These are phyloP conservation scores for Mesorhabditis spiculigera DNA, from an alignment of 2,888 invertebrate genomes.

Conservation along the genomic window DNA sequence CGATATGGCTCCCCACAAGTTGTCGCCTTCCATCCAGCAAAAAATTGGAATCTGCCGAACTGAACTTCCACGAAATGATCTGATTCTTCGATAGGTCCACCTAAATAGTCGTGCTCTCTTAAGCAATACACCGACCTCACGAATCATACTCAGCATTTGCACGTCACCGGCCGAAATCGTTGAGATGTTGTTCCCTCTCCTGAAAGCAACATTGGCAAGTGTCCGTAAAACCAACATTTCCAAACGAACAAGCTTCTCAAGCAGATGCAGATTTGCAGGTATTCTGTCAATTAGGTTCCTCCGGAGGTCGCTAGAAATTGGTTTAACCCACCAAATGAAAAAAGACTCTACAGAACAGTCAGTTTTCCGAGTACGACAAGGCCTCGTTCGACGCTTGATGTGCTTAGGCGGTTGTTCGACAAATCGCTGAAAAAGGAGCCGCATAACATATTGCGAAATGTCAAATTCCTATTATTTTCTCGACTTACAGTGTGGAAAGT, in stretches of 20 bases:
- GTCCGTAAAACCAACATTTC: neutral
- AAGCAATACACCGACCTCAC: neutral
- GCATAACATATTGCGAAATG: too few relatives aligned
- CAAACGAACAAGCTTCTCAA: neutral
- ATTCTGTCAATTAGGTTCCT: neutral
- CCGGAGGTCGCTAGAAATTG: neutral
- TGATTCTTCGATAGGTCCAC: too few relatives aligned
- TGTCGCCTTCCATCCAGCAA: slow-evolving; percentile 16
- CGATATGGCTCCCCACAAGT: slow-evolving; percentile 19
- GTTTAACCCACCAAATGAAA: neutral
- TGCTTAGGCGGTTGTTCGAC: too few relatives aligned
- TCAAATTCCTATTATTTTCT: too few relatives aligned
- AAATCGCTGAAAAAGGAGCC: too few relatives aligned
- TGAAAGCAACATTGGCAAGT: neutral
- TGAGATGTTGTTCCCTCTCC: neutral
- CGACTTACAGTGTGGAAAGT: neutral
- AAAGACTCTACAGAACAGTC: neutral
- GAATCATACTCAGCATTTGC: neutral
- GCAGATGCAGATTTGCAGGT: neutral
- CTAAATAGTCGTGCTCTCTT: too few relatives aligned
- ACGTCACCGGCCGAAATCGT: neutral
- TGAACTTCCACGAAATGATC: too few relatives aligned
- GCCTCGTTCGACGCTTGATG: neutral
- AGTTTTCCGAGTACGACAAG: neutral
- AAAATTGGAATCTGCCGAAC: too few relatives aligned